Evolutionary conservation across 2,113 vertebrate genomes (phyloP).

Genomic region (Calidris pugnax): DNA sequence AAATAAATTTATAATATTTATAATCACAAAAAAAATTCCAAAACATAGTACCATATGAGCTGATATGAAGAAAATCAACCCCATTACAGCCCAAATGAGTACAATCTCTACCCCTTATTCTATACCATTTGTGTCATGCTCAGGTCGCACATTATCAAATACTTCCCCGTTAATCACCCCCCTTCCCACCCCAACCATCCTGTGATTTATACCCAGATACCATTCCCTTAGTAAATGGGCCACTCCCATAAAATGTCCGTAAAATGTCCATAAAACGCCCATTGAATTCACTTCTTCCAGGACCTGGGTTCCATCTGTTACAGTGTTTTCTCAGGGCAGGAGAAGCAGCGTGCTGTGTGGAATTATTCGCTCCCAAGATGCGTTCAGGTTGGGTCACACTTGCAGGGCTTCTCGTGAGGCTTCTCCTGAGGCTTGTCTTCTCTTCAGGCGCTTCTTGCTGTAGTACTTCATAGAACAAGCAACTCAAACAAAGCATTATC

Average conservation of each 20-base stretch:
- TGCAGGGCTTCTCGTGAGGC: not conserved
- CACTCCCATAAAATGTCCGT: not conserved
- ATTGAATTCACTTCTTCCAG: not conserved
- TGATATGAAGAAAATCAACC: not conserved
- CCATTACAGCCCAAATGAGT: not conserved
- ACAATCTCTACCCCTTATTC: not conserved
- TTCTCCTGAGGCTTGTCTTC: not conserved
- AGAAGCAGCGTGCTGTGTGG: not conserved
- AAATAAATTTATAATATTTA: not conserved
- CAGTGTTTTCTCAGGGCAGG: not conserved
- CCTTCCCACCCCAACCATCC: rapidly evolving
- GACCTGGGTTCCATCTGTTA: not conserved
- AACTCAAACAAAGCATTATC: not conserved
- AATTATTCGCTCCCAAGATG: not conserved
- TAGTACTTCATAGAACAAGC: rapidly evolving
- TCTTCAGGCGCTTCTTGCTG: not conserved
- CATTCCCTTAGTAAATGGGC: not conserved
- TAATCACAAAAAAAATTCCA: not conserved
- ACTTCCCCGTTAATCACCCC: not conserved
- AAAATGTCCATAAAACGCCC: not conserved
- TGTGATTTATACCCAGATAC: not conserved
- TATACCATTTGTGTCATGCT: not conserved
- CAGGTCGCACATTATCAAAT: not conserved
- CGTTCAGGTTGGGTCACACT: not conserved
- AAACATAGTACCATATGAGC: not conserved